Percentiles rank a stretch among this genome's conserved stretches.
phyloP scores from a whole-genome alignment of 2,797 vertebrate species.

The Numenius phaeopus region DNA sequence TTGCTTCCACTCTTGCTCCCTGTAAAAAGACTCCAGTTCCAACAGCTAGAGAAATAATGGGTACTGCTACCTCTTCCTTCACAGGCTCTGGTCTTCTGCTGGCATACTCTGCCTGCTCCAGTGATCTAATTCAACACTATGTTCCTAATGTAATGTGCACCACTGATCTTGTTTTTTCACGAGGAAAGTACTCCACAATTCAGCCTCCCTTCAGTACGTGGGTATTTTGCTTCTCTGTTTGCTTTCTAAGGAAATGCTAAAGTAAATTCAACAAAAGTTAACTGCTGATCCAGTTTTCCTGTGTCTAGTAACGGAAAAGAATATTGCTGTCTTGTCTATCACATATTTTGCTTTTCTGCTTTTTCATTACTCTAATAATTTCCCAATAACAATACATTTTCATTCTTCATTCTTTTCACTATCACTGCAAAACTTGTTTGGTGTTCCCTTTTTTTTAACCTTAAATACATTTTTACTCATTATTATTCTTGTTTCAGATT shows the following conservation, averaged over 20 bases:
- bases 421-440: not conserved
- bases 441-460: not conserved
- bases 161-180: not conserved
- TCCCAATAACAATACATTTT: not conserved
- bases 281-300: not conserved
- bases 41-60: not conserved
- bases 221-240: not conserved
- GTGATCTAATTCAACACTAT: not conserved
- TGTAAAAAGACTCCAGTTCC: not conserved
- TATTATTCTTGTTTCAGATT: constrained; percentile 25
- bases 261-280: not conserved
- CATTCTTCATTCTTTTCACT: not conserved
- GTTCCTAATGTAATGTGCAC: not conserved
- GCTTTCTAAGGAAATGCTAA: not conserved
- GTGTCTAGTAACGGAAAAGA: not conserved
- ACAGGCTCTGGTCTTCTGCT: not conserved
- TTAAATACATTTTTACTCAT: not conserved
- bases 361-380: not conserved
- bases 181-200: not conserved
- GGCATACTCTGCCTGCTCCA: not conserved
- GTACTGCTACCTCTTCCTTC: not conserved
- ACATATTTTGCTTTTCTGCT: not conserved
- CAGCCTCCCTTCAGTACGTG: not conserved
- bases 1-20: not conserved
- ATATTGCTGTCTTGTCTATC: not conserved